Conservation (phyloP, 2,797 vertebrate species). For the Harpagifer antarcticus region DNA sequence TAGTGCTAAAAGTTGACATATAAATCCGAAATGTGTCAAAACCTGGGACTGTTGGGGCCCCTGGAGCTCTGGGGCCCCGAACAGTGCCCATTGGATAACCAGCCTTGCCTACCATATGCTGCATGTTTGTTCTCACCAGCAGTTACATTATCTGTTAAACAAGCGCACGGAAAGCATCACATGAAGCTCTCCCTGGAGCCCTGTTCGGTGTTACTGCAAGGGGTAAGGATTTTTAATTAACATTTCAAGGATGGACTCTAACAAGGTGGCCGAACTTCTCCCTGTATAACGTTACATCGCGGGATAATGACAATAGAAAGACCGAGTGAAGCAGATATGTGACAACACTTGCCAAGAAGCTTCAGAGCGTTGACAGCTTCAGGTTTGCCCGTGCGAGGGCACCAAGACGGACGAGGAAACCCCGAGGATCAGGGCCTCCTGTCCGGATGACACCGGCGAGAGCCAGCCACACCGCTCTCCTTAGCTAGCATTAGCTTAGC, state of each 20-base stretch:
- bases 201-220: slow-evolving; percentile 53
- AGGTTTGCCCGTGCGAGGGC: slow-evolving; percentile 61
- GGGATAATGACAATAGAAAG: slow-evolving; percentile 44
- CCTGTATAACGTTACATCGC: slow-evolving; percentile 31
- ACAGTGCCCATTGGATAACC: background rate
- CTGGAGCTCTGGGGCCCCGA: background rate
- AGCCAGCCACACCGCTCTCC: slow-evolving; percentile 49
- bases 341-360: slow-evolving; percentile 62
- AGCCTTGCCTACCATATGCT: background rate
- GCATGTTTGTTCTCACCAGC: slow-evolving; percentile 38
- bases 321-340: slow-evolving; percentile 70
- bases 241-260: slow-evolving; percentile 59
- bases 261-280: slow-evolving; percentile 42
- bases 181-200: slow-evolving; percentile 60
- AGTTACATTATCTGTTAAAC: slow-evolving; percentile 59
- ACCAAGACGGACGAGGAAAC: slow-evolving; percentile 74
- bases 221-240: slow-evolving; percentile 62
- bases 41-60: background rate
- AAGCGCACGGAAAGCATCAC: slow-evolving; percentile 58
- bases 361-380: slow-evolving; percentile 66
- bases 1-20: too few species aligned
- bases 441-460: slow-evolving; percentile 74
- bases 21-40: background rate
- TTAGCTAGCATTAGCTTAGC: slow-evolving; percentile 76
- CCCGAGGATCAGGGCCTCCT: slow-evolving; percentile 82